Base-by-base conservation (phyloP, 2,113 vertebrate genomes). In the Eudyptes chrysolophus region DNA sequence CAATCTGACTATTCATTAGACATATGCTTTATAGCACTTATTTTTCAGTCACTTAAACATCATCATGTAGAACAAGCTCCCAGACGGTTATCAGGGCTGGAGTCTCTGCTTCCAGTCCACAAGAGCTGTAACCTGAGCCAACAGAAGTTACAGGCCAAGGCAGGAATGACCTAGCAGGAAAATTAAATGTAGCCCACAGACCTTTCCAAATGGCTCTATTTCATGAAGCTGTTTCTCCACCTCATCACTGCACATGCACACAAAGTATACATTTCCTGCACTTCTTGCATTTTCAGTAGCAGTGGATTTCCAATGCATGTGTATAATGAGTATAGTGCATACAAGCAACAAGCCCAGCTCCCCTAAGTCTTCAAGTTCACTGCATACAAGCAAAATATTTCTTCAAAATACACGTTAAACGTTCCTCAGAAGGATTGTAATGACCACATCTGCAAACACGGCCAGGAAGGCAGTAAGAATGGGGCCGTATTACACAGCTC, bases 131-230 rank as follows among this genome's bases (percentile, higher is more conserved):
- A 97, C 75, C 36, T 40, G 92, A 97, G 94, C 66, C 88, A 93
- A 52, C 2, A 88, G 62, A 61, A 95, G 90, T 52, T 80, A 77
- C 74, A 95, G 84, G 78, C 95, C 82, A 83, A 80, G 95, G 88
- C 94, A 94, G 66, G 66, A 96, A 97, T 97, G 96, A 97, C 87
- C 93, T 51, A 93, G 94, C 92, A 97, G 90, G 82, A 95, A 97
- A 96, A 96, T 64, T 36, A 70, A 81, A 94, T 75, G 72, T 84
- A 62, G 76, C 60, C 46, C 10, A 34, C 64, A 81, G 93, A 87
- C 91, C 89, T 75, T 89, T 95, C 89, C 96, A 78, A 96, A 89
- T 7, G 38, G 46, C 87, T 83, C 52, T 70, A 0, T 38, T 66
- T 96, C 94, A 93, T 5, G 22, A 42, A 40, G 76, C 20, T 1